Percentiles rank a stretch among this genome's conserved stretches.
phyloP scores from a whole-genome alignment of 2,888 invertebrate species.

The Nasonovia ribisnigri region DNA sequence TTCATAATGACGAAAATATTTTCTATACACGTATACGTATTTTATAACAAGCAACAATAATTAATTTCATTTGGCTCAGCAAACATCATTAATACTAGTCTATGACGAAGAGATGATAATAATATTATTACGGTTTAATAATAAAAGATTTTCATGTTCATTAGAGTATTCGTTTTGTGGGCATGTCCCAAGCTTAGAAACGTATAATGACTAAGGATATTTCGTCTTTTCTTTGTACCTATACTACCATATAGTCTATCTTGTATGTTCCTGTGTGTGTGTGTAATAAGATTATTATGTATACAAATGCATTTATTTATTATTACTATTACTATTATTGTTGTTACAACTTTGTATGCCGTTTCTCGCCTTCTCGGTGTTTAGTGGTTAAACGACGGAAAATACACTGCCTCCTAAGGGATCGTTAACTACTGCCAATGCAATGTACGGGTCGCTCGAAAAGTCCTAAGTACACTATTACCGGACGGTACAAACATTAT shows the following conservation, averaged over 20 bases:
- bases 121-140: conserved; percentile 61
- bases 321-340: conserved; percentile 6
- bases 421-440: conserved; percentile 40
- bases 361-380: not conserved
- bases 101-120: conserved; percentile 34
- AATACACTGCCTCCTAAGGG: not conserved
- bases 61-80: conserved; percentile 62
- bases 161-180: conserved; percentile 59
- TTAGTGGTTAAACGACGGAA: conserved; percentile 41
- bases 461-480: not conserved
- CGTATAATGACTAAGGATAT: conserved; percentile 59
- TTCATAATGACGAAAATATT: conserved; percentile 56
- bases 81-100: conserved; percentile 63
- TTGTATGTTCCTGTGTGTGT: not conserved
- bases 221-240: conserved; percentile 36
- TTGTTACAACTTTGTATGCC: conserved; percentile 32
- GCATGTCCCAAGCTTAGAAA: conserved; percentile 22
- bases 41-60: conserved; percentile 63
- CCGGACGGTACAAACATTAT: not conserved
- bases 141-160: conserved; percentile 62
- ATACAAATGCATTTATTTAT: conserved; percentile 26
- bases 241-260: not conserved
- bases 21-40: conserved; percentile 41
- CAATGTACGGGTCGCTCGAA: conserved; percentile 16
- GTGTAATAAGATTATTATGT: not conserved